phyloP scores from a whole-genome alignment of 1,140 invertebrate genomes.

The Agrilus planipennis region DNA sequence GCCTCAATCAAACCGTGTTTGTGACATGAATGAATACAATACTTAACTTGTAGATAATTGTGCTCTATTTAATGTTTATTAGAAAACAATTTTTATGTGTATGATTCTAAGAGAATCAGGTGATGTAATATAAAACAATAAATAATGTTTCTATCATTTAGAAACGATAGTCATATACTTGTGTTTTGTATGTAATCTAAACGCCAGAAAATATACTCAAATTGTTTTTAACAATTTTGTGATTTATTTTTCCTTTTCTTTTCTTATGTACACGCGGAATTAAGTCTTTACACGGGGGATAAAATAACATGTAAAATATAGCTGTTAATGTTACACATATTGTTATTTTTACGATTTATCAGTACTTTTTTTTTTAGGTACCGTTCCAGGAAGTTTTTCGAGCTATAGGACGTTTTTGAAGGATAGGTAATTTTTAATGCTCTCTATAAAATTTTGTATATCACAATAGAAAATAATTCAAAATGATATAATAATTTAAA shows the following conservation, averaged over 20 bases:
- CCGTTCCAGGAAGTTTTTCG: too few relatives aligned
- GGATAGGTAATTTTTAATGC: neutral
- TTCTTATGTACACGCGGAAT: neutral
- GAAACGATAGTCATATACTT: slow-evolving; percentile 35
- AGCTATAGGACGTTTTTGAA: too few relatives aligned
- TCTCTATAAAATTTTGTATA: neutral
- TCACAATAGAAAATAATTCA: neutral
- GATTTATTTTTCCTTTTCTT: neutral
- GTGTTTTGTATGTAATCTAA: too few relatives aligned
- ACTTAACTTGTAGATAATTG: slow-evolving; percentile 34
- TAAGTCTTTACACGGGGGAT: neutral
- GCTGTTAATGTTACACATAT: neutral
- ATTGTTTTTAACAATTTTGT: too few relatives aligned
- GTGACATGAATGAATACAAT: too few relatives aligned
- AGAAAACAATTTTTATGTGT: slow-evolving; percentile 37
- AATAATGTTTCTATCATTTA: slow-evolving; percentile 34
- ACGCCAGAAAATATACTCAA: too few relatives aligned
- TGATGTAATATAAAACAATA: slow-evolving; percentile 34
- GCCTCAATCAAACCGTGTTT: too few relatives aligned
- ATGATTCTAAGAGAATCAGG: slow-evolving; percentile 34
- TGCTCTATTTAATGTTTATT: slow-evolving; percentile 34
- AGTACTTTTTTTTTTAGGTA: neutral
- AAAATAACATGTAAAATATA: neutral
- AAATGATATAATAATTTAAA: neutral
- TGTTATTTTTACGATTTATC: neutral